These are phyloP conservation scores for Drosophila bocki DNA, from an alignment of 1,140 invertebrate genomes.

Conservation along the genomic window DNA sequence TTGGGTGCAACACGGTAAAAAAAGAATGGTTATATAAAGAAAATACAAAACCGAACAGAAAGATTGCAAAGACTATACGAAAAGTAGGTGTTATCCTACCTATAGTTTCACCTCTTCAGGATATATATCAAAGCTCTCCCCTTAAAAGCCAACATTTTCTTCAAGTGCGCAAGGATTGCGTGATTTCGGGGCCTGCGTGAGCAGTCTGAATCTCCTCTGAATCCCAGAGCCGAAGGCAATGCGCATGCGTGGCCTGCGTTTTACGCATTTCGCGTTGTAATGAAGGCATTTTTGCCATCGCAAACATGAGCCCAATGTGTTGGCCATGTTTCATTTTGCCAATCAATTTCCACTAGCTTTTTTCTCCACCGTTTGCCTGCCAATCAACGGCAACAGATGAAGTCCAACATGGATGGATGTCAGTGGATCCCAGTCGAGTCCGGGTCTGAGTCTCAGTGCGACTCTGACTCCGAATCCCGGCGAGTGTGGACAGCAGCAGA, in stretches of 20 bases:
- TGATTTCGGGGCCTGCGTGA: constrained; percentile 56
- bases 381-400: constrained; percentile 76
- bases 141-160: not conserved
- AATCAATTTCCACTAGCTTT: constrained; percentile 67
- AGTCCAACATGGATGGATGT: constrained; percentile 61
- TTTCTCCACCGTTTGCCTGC: constrained; percentile 56
- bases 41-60: not conserved
- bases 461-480: not conserved
- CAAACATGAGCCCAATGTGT: constrained; percentile 56
- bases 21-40: not conserved
- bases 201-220: constrained; percentile 28
- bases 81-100: not conserved
- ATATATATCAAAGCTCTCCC: not conserved
- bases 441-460: not conserved
- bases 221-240: constrained; percentile 31
- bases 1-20: constrained; percentile 3
- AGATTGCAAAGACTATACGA: no score
- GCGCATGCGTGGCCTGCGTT: constrained; percentile 77
- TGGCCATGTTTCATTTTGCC: constrained; percentile 79
- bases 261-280: constrained; percentile 77
- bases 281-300: constrained; percentile 81
- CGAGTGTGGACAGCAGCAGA: constrained; percentile 79
- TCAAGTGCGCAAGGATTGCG: constrained; percentile 34
- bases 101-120: no score
- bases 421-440: constrained; percentile 15